phyloP scores from a whole-genome alignment of 1,140 invertebrate species.

The Nilaparvata lugens region DNA sequence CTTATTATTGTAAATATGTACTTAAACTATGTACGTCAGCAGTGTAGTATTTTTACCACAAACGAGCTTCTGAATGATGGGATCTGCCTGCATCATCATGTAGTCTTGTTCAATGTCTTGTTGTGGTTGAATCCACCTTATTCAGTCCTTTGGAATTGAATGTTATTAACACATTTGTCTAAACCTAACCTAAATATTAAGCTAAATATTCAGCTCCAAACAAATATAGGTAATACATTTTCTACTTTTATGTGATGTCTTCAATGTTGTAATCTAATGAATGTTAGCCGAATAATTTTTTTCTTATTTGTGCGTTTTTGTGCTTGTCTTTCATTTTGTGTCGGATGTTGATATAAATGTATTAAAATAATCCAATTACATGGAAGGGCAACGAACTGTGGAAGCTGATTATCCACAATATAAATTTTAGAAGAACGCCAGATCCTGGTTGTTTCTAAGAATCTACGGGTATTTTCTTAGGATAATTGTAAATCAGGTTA shows the following conservation, averaged over 20 bases:
- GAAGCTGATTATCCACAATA: no score
- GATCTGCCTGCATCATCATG: slow-evolving; percentile 7
- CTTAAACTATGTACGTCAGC: neutral
- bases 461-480: no score
- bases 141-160: neutral
- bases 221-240: neutral
- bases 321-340: no score
- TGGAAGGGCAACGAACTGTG: no score
- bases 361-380: no score
- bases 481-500: no score
- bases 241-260: neutral
- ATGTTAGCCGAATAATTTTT: no score
- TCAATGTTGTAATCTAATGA: neutral
- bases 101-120: no score
- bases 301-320: no score
- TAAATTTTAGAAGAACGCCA: no score
- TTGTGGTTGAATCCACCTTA: neutral
- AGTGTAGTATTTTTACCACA: slow-evolving; percentile 16
- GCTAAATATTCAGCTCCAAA: neutral
- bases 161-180: neutral
- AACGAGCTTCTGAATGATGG: slow-evolving; percentile 21
- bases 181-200: neutral
- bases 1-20: neutral
- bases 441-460: no score
- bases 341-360: no score